Percentiles rank a stretch among this genome's conserved stretches.
These are phyloP conservation scores for Pantherophis alleghaniensis DNA, from an alignment of 2,797 vertebrate genomes.

Conservation along the genomic window DNA sequence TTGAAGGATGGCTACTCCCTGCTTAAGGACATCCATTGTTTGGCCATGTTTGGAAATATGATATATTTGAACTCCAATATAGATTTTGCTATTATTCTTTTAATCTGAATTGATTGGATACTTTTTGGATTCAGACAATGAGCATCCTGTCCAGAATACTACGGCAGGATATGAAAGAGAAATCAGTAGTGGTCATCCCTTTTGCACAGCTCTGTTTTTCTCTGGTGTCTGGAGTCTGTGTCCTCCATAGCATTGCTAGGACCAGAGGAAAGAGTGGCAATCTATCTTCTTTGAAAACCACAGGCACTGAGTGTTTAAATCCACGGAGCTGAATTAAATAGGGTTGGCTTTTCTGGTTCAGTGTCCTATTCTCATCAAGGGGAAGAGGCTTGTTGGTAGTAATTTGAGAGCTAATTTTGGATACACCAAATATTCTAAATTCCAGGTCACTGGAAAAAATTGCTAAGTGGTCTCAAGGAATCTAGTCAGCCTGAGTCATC, in stretches of 20 bases:
- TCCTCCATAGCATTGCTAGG: too few species aligned
- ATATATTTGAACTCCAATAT: neutral
- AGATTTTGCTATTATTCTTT: neutral
- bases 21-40: neutral
- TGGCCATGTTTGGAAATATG: neutral
- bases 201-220: neutral
- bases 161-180: neutral
- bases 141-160: too few species aligned
- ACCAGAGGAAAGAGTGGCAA: neutral
- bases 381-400: neutral
- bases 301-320: neutral
- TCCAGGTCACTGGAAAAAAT: neutral
- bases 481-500: neutral
- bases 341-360: neutral
- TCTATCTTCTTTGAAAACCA: neutral
- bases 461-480: neutral
- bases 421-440: neutral
- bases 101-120: neutral
- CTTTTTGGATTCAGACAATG: neutral
- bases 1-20: neutral
- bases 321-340: neutral
- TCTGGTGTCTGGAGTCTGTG: neutral
- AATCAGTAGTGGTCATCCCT: neutral
- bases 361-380: neutral
- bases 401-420: slow-evolving; percentile 5